phyloP scores from a whole-genome alignment of 1,140 invertebrate genomes.

The Apis dorsata region DNA sequence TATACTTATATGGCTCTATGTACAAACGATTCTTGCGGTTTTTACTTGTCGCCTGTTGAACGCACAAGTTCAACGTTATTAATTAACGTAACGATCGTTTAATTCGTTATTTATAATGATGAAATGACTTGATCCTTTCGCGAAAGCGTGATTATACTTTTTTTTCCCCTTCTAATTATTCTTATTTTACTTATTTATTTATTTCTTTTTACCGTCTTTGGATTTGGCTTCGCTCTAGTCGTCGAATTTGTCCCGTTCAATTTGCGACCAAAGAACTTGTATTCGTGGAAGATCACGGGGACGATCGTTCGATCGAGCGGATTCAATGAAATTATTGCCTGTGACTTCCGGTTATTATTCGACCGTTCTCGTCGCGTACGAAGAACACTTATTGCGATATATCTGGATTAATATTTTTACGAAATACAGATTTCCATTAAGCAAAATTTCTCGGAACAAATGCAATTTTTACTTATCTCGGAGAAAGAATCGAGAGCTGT shows the following conservation, averaged over 20 bases:
- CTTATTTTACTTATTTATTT: not conserved
- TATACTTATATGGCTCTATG: conserved; percentile 52
- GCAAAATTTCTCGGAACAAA: too few relatives aligned
- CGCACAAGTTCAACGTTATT: too few relatives aligned
- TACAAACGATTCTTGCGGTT: conserved; percentile 53
- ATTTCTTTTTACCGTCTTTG: not conserved
- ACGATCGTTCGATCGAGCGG: not conserved
- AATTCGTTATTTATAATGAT: not conserved
- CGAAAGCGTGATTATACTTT: not conserved
- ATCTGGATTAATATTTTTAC: too few relatives aligned
- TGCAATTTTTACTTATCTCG: too few relatives aligned
- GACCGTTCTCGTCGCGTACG: not conserved
- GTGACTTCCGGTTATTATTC: not conserved
- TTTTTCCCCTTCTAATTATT: not conserved
- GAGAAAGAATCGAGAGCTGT: too few relatives aligned
- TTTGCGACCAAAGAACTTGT: not conserved
- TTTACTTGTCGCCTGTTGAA: conserved; percentile 21
- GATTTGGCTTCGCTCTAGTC: too few relatives aligned
- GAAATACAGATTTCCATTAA: too few relatives aligned
- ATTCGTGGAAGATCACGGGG: conserved; percentile 8
- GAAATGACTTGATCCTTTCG: not conserved
- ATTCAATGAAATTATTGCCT: not conserved
- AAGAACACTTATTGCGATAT: not conserved
- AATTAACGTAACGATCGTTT: not conserved
- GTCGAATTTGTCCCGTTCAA: not conserved